Evolutionary conservation across 2,888 invertebrate genomes (phyloP).

Genomic region (Bugula neritina): DNA sequence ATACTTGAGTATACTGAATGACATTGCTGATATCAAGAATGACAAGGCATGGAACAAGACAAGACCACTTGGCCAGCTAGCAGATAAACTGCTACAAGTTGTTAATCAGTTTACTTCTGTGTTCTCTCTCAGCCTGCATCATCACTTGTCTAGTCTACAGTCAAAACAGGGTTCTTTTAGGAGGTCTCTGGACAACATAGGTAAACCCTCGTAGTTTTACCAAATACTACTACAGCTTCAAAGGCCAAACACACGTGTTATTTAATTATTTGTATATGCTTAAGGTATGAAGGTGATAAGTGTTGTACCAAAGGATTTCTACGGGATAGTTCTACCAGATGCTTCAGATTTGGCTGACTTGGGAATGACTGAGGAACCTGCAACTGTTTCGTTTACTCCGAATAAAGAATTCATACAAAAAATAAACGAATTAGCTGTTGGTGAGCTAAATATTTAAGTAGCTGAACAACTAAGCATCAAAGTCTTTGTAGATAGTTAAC

Average conservation of each 20-base stretch:
- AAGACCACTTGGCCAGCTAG: slow-evolving; percentile 45
- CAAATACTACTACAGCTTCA: too few species aligned
- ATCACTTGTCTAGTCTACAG: neutral
- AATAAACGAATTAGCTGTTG: too few species aligned
- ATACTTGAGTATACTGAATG: slow-evolving; percentile 38
- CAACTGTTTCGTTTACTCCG: slow-evolving; percentile 1
- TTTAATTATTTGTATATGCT: neutral
- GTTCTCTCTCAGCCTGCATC: neutral
- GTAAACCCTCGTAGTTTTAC: too few species aligned
- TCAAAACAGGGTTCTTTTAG: neutral
- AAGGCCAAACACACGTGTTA: too few species aligned
- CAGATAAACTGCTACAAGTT: slow-evolving; percentile 42
- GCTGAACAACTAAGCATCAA: too few species aligned
- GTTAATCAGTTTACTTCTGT: slow-evolving; percentile 37
- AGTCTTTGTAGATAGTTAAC: too few species aligned
- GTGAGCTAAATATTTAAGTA: too few species aligned
- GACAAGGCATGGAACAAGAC: slow-evolving; percentile 48
- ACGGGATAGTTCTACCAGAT: slow-evolving; percentile 15
- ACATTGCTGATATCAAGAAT: slow-evolving; percentile 40
- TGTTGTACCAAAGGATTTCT: neutral
- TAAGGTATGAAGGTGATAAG: neutral
- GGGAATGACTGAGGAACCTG: neutral
- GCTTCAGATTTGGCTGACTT: neutral
- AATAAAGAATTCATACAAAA: too few species aligned
- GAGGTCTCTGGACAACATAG: neutral